Conservation (phyloP, 2,888 invertebrate genomes). For the Chironomus riparius region DNA sequence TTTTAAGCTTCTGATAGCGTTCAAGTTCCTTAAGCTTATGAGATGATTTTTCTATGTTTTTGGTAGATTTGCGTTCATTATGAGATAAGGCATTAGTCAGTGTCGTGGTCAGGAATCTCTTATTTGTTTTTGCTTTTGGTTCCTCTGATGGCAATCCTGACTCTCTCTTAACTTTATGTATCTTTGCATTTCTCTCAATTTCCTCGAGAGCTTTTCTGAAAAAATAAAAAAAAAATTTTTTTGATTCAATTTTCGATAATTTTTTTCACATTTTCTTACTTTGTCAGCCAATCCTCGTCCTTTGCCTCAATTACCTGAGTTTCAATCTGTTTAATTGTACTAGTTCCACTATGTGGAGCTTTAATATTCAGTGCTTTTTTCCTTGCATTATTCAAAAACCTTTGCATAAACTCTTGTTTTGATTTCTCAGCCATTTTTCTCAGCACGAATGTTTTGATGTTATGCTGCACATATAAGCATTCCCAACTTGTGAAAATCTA, state of each 20-base stretch:
- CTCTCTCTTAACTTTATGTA: slow-evolving; percentile 11
- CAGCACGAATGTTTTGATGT: background rate
- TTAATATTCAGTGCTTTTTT: background rate
- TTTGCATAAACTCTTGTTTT: background rate
- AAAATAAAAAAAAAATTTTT: background rate
- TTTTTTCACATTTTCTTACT: slow-evolving; percentile 1
- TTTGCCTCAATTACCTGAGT: background rate
- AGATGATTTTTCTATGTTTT: background rate
- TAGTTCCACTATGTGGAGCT: background rate
- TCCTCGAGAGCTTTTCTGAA: slow-evolving; percentile 20
- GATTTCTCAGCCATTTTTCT: background rate
- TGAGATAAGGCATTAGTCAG: background rate
- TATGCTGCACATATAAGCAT: background rate
- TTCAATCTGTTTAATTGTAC: background rate
- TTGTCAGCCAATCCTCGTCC: slow-evolving; percentile 18
- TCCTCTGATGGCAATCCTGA: background rate
- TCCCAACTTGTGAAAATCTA: background rate
- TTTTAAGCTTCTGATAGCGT: background rate
- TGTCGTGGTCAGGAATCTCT: slow-evolving; percentile 1
- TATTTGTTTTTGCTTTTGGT: slow-evolving; percentile 20
- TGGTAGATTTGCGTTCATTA: background rate
- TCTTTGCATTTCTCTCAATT: background rate
- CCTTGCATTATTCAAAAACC: slow-evolving; percentile 2
- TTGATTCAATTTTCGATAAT: background rate
- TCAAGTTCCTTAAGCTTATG: slow-evolving; percentile 16